A percentile compares a stretch with the other conserved stretches of the same genome.
phyloP scores from a whole-genome alignment of 1,140 invertebrate species.

The Drosophila rufa region DNA sequence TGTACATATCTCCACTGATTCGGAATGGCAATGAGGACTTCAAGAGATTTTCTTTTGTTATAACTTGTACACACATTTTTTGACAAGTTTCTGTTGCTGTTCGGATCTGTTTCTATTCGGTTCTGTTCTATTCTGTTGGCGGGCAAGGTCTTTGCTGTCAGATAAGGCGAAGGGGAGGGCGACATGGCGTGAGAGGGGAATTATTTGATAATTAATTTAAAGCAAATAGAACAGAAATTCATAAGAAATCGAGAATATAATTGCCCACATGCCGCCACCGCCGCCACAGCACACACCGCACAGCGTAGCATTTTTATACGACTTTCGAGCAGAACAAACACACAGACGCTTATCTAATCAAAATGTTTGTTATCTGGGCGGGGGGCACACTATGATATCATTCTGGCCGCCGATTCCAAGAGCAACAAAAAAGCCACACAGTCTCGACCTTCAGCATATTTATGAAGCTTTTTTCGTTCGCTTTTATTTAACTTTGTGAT shows the following conservation, averaged over 20 bases:
- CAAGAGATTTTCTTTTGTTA: constrained; percentile 64
- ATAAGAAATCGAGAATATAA: constrained; percentile 34
- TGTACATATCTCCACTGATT: constrained; percentile 34
- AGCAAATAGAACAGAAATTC: constrained; percentile 53
- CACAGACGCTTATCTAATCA: constrained; percentile 66
- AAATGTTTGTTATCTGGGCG: constrained; percentile 70
- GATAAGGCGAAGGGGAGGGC: constrained; percentile 17
- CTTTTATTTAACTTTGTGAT: constrained; percentile 37
- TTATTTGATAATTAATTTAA: constrained; percentile 71
- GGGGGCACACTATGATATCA: constrained; percentile 72
- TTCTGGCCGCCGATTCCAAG: constrained; percentile 39
- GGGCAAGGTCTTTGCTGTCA: constrained; percentile 41
- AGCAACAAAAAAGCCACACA: constrained; percentile 42
- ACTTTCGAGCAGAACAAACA: constrained; percentile 12
- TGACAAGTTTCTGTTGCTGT: constrained; percentile 38
- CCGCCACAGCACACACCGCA: not conserved
- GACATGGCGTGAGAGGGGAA: constrained; percentile 16
- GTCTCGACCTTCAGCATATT: constrained; percentile 72
- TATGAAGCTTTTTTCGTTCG: constrained; percentile 53
- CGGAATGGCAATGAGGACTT: constrained; percentile 63
- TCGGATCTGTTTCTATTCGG: not conserved
- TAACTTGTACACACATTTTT: constrained; percentile 22
- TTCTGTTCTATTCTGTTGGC: constrained; percentile 37
- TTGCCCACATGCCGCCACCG: constrained; percentile 13
- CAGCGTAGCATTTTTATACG: constrained; percentile 13